Base-by-base conservation (phyloP, 2,888 invertebrate genomes). In the Xanthostigma xanthostigma region DNA sequence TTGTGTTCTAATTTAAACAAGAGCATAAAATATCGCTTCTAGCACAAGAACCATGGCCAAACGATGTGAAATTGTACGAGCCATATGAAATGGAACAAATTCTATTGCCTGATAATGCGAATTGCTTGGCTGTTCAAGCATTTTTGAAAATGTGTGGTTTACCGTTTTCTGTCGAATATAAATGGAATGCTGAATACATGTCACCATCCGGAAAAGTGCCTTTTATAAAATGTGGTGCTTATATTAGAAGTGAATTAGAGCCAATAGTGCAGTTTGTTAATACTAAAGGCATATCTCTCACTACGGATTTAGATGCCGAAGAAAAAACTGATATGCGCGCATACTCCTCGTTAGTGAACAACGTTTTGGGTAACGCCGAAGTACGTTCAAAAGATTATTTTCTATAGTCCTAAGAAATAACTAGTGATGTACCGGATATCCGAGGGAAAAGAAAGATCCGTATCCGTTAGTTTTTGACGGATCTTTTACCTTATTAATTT, bases 121-220 rank as follows among this genome's bases (percentile, higher is more conserved):
- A 90, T 62, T 93, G 93, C 59, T 71, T 96, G 13, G 88, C 93
- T 2, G 92, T 93, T 0, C 91, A 94, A 64, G 86, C 94, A 0
- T 95, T 87, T 63, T 71, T 98, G 17, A 87, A 88, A 72, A 95
- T 97, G 89, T 90, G 90, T 62, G 79, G 82, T 48, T 73, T 97
- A 1, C 80, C 84, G 0, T 94, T 84, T 64, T 75, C 78, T 57
- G 79, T 92, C 6, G 86, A 89, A 55, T 82, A 84, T 58, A 74
- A 85, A 53, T 79, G 84, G 58, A 98, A 98, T 71, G 95, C 96
- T 0, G 94, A 96, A 62, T 87, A 86, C 62, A 96, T 97, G 90
- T 95, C 96, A 0, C 96, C 96, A 0, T 86, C 91, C 6, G 92
- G 92, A 1, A 79, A 84, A 56, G 82, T 97, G 1, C 97, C 97